These are phyloP conservation scores for Diaphora mendica DNA, from an alignment of 2,888 invertebrate species.

Conservation along the genomic window DNA sequence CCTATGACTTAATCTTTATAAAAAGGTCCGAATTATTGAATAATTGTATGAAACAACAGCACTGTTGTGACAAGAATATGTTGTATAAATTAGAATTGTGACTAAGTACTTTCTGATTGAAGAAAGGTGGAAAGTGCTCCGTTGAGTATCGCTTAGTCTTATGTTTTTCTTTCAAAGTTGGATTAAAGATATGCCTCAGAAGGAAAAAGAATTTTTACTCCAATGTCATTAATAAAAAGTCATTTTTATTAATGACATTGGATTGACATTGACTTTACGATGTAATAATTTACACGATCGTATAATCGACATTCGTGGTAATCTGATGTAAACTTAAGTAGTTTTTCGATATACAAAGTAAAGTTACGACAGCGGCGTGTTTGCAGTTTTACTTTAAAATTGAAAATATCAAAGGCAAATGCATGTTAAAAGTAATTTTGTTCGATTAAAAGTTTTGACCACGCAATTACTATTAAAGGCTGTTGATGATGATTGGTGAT, in stretches of 20 bases:
- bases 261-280: no score
- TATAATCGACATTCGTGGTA: constrained; percentile 13
- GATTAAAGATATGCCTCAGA: not conserved
- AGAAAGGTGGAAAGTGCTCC: no score
- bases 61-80: no score
- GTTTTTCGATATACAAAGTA: constrained; percentile 2
- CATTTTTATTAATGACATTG: no score
- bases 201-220: not conserved
- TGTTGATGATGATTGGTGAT: no score
- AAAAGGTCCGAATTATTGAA: no score
- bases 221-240: not conserved
- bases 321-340: constrained; percentile 8
- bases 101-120: no score
- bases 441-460: not conserved
- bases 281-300: constrained; percentile 6
- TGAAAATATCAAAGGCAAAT: not conserved
- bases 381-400: not conserved
- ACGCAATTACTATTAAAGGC: no score
- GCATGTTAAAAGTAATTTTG: not conserved
- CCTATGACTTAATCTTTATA: no score
- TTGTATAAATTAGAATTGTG: no score
- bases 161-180: not conserved
- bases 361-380: not conserved
- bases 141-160: not conserved
- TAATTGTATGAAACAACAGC: no score